Base-by-base conservation (phyloP, 1,140 invertebrate species). In the Drosophila auraria region DNA sequence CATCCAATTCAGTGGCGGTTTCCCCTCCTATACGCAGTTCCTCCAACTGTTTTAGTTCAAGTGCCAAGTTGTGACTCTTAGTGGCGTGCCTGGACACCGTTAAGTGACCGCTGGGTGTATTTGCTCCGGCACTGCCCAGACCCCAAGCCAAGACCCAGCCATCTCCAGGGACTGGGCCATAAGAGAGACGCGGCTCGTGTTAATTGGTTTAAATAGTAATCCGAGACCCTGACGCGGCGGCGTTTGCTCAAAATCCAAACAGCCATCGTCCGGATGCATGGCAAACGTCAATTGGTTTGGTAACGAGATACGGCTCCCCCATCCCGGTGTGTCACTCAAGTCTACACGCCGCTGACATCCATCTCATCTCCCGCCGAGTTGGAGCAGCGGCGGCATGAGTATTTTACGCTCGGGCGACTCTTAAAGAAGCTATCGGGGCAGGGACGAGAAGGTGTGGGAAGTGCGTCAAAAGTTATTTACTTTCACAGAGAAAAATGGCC, bases 181-280 rank as follows among this genome's bases (percentile, higher is more conserved):
- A 36, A 66, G 49, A 30, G 2, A 64, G 40, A 30, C 63, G 23
- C 62, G 47, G 53, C 53, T 68, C 60, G 74, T 80, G 86, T 90
- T 90, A 91, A 90, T 90, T 91, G 71, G 86, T 84, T 90, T 90
- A 86, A 80, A 90, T 75, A 86, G 86, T 91, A 91, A 90, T 80
- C 78, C 61, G 78, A 89, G 78, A 82, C 49, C 62, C 38, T 38
- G 49, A 49, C 51, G 60, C 50, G 33, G 45, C 63, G 70, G 49
- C 71, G 60, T 63, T 68, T 81, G 70, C 56, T 69, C 63, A 45
- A 89, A 90, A 87, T 81, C 83, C 70, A 74, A 53, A 44, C 53
- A 40, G 44, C 50, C 51, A 38, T 38, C 65, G 68, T 51, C 63
- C 49, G 65, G 23, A 56, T 36, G 59, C 65, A 75, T 75, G 51